Evolutionary conservation across 2,888 invertebrate genomes (phyloP).

Genomic region (Aspidiotus destructor): DNA sequence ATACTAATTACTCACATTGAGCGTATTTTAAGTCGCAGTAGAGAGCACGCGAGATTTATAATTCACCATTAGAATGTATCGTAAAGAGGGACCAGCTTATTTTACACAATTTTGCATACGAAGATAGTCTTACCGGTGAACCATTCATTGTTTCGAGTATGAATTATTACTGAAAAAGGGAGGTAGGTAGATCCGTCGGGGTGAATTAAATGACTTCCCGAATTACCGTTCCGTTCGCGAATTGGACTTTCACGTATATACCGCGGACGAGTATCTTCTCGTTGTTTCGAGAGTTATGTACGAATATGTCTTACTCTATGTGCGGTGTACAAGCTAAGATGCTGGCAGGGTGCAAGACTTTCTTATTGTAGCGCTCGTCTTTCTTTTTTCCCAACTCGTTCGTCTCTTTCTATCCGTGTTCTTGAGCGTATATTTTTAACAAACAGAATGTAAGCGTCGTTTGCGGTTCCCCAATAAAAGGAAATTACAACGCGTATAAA

Average conservation of each 20-base stretch:
- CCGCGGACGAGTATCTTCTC: background rate
- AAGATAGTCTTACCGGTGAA: no score
- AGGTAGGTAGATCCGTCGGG: background rate
- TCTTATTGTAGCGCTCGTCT: background rate
- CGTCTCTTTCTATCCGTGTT: background rate
- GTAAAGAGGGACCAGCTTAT: no score
- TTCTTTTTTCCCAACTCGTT: background rate
- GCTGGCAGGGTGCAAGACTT: background rate
- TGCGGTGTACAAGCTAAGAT: no score
- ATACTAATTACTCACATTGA: no score
- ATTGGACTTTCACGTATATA: background rate
- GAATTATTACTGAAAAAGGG: background rate
- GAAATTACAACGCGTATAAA: slow-evolving; percentile 48
- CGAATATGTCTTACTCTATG: background rate
- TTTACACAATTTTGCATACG: no score
- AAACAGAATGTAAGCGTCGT: slow-evolving; percentile 7
- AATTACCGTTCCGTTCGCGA: background rate
- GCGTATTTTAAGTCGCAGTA: no score
- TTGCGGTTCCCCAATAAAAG: slow-evolving; percentile 36
- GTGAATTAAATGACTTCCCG: background rate
- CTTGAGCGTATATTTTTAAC: background rate
- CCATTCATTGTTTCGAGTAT: background rate
- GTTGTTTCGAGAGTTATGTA: background rate
- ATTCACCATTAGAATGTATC: no score
- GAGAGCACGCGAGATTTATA: no score